Conservation (phyloP, 2,113 vertebrate species). For the Hippocampus comes region DNA sequence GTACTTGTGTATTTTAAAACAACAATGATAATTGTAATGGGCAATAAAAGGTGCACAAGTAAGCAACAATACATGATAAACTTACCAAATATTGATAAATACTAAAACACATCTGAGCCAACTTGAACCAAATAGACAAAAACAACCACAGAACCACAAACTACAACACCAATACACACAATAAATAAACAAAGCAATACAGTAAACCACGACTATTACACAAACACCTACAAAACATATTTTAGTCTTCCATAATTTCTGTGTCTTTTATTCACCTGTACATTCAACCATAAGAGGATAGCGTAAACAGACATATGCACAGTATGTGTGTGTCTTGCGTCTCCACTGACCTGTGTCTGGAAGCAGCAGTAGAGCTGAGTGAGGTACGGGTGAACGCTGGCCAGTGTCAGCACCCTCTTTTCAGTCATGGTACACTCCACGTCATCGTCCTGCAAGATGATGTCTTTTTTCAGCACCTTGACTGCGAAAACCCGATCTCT, state of each 20-base stretch:
- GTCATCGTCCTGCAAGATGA: conserved; percentile 95
- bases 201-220: too few species aligned
- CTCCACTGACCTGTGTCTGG: conserved; percentile 83
- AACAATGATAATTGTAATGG: too few species aligned
- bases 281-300: too few species aligned
- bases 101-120: too few species aligned
- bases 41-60: too few species aligned
- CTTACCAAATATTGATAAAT: too few species aligned
- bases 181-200: too few species aligned
- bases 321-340: not conserved
- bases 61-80: too few species aligned
- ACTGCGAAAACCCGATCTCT: conserved; percentile 85
- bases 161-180: too few species aligned
- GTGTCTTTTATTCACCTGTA: not conserved
- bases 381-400: conserved; percentile 90
- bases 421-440: conserved; percentile 98
- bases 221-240: not conserved
- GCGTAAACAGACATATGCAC: not conserved
- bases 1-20: too few species aligned
- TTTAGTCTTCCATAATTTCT: not conserved
- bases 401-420: conserved; percentile 89
- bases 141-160: too few species aligned
- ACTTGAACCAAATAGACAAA: too few species aligned
- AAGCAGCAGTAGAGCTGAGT: conserved; percentile 97
- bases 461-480: conserved; percentile 96